Percentiles rank a stretch among this genome's conserved stretches.
Conservation (phyloP, 2,797 vertebrate genomes). For the Sebastes nivosus region DNA sequence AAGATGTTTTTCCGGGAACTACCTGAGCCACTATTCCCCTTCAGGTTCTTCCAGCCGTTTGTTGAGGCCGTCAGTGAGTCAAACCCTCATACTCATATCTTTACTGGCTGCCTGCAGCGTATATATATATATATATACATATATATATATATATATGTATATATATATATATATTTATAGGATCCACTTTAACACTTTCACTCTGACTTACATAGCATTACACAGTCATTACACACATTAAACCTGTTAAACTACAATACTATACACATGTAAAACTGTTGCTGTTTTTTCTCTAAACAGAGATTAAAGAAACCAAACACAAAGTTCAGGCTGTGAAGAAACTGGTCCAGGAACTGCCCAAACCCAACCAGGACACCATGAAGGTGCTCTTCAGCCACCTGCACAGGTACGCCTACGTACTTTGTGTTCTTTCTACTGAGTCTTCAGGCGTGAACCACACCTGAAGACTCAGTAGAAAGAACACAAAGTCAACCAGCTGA, state of each 20-base stretch:
- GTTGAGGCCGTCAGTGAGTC: slow-evolving; percentile 95
- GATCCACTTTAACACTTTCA: no score
- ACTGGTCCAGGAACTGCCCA: slow-evolving; percentile 89
- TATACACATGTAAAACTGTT: neutral
- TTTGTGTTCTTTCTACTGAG: no score
- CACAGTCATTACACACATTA: neutral
- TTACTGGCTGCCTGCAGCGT: no score
- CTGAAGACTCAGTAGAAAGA: neutral
- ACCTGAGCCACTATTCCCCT: slow-evolving; percentile 95
- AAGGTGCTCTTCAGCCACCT: slow-evolving; percentile 91
- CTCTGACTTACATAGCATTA: no score
- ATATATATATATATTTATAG: no score
- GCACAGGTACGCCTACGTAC: slow-evolving; percentile 81
- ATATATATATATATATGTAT: no score
- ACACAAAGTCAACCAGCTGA: neutral
- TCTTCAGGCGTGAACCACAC: neutral
- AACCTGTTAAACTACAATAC: neutral
- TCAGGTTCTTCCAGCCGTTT: slow-evolving; percentile 91
- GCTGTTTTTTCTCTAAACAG: slow-evolving; percentile 76
- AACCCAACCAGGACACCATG: slow-evolving; percentile 92
- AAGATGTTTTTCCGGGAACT: slow-evolving; percentile 99
- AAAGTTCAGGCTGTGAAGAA: slow-evolving; percentile 85
- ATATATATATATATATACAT: no score
- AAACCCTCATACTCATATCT: neutral
- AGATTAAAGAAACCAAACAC: slow-evolving; percentile 82